Conservation (phyloP, 2,888 invertebrate species). For the Mellilla xanthometata region DNA sequence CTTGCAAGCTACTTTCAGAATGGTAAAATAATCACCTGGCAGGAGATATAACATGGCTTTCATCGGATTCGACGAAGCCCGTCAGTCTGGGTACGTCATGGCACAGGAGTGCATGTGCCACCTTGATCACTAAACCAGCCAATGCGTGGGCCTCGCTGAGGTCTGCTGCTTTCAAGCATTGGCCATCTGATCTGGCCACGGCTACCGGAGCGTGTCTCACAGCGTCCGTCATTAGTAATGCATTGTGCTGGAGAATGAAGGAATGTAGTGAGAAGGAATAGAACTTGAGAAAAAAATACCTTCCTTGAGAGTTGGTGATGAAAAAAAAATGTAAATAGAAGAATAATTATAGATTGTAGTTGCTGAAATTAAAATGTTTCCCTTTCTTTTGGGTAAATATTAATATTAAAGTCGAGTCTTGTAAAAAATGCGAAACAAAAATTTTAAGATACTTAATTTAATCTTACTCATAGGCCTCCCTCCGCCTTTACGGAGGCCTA, state of each 20-base stretch:
- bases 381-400: too few species aligned
- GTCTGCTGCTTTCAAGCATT: slow-evolving; percentile 52
- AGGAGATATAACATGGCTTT: slow-evolving; percentile 61
- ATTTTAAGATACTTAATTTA: too few species aligned
- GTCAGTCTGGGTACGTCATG: slow-evolving; percentile 60
- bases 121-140: slow-evolving; percentile 62
- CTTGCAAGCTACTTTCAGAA: too few species aligned
- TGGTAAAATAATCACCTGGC: slow-evolving; percentile 49
- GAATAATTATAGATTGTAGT: too few species aligned
- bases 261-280: not conserved
- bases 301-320: too few species aligned
- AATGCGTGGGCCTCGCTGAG: slow-evolving; percentile 73
- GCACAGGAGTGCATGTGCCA: slow-evolving; percentile 63
- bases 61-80: slow-evolving; percentile 67
- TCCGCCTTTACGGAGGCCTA: too few species aligned
- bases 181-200: slow-evolving; percentile 48
- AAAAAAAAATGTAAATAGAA: too few species aligned
- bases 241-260: slow-evolving; percentile 51
- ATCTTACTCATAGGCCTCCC: too few species aligned
- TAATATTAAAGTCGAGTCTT: too few species aligned
- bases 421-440: too few species aligned
- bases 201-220: slow-evolving; percentile 53
- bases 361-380: too few species aligned
- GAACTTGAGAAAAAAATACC: too few species aligned
- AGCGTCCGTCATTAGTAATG: slow-evolving; percentile 62